These are phyloP conservation scores for Drosophila yooni DNA, from an alignment of 2,888 invertebrate species.

Conservation along the genomic window DNA sequence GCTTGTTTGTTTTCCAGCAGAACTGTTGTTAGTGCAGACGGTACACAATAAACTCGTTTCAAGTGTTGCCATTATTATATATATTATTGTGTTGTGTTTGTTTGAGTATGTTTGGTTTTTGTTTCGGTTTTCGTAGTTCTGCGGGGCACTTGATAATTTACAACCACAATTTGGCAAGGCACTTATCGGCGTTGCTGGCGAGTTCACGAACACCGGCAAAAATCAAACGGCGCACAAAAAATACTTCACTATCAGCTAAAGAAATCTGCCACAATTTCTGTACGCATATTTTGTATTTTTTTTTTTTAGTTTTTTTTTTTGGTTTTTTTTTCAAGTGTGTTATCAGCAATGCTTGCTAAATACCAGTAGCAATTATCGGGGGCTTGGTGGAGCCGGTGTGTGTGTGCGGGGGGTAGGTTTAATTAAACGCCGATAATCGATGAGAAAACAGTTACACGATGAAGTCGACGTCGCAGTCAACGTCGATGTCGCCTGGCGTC, in stretches of 20 bases:
- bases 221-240: constrained; percentile 62
- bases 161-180: constrained; percentile 70
- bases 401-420: constrained; percentile 48
- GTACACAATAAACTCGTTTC: constrained; percentile 23
- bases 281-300: constrained; percentile 46
- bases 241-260: constrained; percentile 63
- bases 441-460: constrained; percentile 70
- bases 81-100: constrained; percentile 23
- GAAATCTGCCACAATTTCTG: constrained; percentile 65
- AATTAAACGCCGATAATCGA: constrained; percentile 76
- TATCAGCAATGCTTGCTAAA: constrained; percentile 73
- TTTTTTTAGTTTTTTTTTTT: constrained; percentile 12
- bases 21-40: constrained; percentile 13
- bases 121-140: constrained; percentile 27
- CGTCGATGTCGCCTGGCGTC: constrained; percentile 18
- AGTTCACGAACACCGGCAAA: constrained; percentile 52
- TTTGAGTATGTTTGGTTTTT: constrained; percentile 3
- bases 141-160: constrained; percentile 63
- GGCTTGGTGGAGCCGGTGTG: constrained; percentile 13
- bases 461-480: constrained; percentile 12
- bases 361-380: constrained; percentile 74
- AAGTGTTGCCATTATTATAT: constrained; percentile 39
- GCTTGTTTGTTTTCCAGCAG: constrained; percentile 6
- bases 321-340: constrained; percentile 25
- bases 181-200: constrained; percentile 52